These are phyloP conservation scores for Scrobipalpa costella DNA, from an alignment of 2,888 invertebrate genomes.

Conservation along the genomic window DNA sequence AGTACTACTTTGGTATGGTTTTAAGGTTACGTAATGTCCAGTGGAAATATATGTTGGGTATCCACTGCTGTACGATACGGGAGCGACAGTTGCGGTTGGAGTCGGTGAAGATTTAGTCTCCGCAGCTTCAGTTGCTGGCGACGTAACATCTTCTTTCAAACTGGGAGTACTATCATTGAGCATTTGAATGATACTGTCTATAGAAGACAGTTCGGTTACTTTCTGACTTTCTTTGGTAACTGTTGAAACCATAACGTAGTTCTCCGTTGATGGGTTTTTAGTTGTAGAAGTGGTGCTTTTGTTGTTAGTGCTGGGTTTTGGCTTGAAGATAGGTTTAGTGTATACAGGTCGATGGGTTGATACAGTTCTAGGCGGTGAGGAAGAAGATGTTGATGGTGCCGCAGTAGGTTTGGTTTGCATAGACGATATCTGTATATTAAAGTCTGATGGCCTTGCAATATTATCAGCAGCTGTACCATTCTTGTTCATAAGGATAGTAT, in stretches of 20 bases:
- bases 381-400: conserved; percentile 54
- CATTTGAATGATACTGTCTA: conserved; percentile 83
- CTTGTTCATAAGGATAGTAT: conserved; percentile 82
- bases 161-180: conserved; percentile 78
- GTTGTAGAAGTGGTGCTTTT: conserved; percentile 19
- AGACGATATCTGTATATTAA: conserved; percentile 71
- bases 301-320: conserved; percentile 63
- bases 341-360: conserved; percentile 69
- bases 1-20: conserved; percentile 49
- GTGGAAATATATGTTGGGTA: conserved; percentile 60
- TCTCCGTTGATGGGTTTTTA: conserved; percentile 64
- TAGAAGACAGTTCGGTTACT: conserved; percentile 69
- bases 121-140: conserved; percentile 54
- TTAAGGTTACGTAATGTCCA: conserved; percentile 70
- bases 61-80: conserved; percentile 58
- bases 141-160: conserved; percentile 62
- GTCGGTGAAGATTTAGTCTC: conserved; percentile 70
- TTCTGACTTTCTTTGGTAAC: conserved; percentile 73
- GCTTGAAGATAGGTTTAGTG: conserved; percentile 79
- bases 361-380: conserved; percentile 56
- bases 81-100: conserved; percentile 52
- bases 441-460: conserved; percentile 75
- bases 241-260: conserved; percentile 81
- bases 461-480: conserved; percentile 81
- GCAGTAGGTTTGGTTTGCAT: conserved; percentile 75